These are phyloP conservation scores for Podocnemis expansa DNA, from an alignment of 2,113 vertebrate genomes.

Conservation along the genomic window DNA sequence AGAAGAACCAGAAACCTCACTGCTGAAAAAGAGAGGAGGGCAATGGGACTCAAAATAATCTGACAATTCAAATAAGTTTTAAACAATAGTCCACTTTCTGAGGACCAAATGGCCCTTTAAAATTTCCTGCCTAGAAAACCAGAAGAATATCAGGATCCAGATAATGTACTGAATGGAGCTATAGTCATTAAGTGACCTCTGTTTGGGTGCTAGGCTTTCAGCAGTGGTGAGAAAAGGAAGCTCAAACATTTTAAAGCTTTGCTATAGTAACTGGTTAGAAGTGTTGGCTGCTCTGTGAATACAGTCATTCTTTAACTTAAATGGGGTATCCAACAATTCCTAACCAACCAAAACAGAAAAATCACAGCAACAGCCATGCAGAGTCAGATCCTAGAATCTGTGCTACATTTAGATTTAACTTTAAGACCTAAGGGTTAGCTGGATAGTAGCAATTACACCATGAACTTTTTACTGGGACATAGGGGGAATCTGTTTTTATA, in stretches of 20 bases:
- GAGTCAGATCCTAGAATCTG: neutral
- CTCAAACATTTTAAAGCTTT: slow-evolving; percentile 48
- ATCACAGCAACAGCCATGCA: neutral
- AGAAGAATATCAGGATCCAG: neutral
- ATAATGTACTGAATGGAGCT: neutral
- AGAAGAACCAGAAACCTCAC: neutral
- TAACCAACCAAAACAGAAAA: slow-evolving; percentile 54
- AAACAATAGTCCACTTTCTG: neutral
- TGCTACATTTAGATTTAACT: rapidly evolving
- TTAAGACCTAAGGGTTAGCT: neutral
- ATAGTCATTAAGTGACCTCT: neutral
- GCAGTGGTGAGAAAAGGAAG: slow-evolving; percentile 5
- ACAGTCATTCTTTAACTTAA: slow-evolving; percentile 40
- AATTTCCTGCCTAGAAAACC: slow-evolving; percentile 41
- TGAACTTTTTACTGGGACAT: neutral
- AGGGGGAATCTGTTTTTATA: rapidly evolving
- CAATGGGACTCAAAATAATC: neutral
- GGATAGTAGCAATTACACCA: neutral
- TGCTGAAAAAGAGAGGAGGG: neutral
- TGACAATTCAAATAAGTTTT: slow-evolving; percentile 9
- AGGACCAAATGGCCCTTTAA: neutral
- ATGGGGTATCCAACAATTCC: slow-evolving; percentile 39
- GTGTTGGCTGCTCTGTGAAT: neutral
- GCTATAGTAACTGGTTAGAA: neutral
- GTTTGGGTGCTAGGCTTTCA: slow-evolving; percentile 1